phyloP scores from a whole-genome alignment of 2,113 vertebrate genomes.

The Jaculus jaculus region DNA sequence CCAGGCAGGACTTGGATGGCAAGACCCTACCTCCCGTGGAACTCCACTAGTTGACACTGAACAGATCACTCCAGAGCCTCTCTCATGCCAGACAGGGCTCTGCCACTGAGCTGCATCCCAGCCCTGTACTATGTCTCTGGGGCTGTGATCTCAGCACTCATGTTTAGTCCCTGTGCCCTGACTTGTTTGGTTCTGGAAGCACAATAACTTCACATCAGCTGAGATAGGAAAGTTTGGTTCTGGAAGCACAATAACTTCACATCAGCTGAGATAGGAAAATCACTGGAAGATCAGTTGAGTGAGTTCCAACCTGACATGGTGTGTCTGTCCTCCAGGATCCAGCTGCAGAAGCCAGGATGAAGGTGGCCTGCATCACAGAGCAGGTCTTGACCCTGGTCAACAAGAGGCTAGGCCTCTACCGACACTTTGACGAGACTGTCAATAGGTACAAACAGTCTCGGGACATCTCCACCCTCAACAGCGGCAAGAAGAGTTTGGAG shows the following conservation, averaged over 20 bases:
- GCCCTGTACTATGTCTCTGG: not conserved
- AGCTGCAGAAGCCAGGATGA: constrained; percentile 98
- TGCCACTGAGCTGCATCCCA: too few relatives aligned
- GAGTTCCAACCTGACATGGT: not conserved
- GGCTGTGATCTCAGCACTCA: accelerated
- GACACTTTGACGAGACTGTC: constrained; percentile 96
- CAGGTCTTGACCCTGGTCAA: constrained; percentile 97
- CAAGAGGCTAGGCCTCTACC: constrained; percentile 96
- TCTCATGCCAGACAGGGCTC: not conserved
- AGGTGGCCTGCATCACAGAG: constrained; percentile 98
- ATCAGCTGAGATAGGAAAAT: not conserved
- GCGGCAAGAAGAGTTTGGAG: constrained; percentile 94
- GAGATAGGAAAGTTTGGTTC: not conserved
- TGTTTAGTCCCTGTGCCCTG: not conserved
- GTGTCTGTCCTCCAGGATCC: constrained; percentile 89
- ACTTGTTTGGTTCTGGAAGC: not conserved
- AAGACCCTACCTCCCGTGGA: not conserved
- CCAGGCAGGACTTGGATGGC: not conserved
- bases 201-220: not conserved
- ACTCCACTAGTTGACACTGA: not conserved
- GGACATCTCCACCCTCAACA: constrained; percentile 93
- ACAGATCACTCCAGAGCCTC: not conserved
- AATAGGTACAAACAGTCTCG: constrained; percentile 98
- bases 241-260: not conserved
- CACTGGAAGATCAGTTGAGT: not conserved